Percentiles rank a stretch among this genome's conserved stretches.
Evolutionary conservation across 2,888 invertebrate genomes (phyloP).

Genomic region (Acronicta alni): DNA sequence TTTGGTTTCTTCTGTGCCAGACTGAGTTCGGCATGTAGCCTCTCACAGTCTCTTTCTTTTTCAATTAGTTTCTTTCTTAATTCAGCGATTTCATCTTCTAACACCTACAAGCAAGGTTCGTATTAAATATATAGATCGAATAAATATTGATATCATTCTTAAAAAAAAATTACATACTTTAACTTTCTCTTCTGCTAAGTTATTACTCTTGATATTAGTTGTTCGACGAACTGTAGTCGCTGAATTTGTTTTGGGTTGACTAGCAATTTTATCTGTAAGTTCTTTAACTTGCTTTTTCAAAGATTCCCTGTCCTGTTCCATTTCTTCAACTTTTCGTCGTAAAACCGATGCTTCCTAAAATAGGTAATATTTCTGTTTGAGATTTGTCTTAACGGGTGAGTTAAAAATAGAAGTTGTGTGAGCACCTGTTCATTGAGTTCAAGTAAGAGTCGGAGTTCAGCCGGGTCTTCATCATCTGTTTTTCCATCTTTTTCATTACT

Average conservation of each 20-base stretch:
- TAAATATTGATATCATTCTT: not conserved
- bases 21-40: conserved; percentile 92
- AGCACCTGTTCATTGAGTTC: conserved; percentile 95
- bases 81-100: conserved; percentile 93
- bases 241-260: conserved; percentile 77
- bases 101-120: conserved; percentile 74
- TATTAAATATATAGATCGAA: conserved; percentile 1
- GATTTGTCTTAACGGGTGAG: not conserved
- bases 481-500: conserved; percentile 92
- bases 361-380: conserved; percentile 4
- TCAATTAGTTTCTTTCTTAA: conserved; percentile 93
- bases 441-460: conserved; percentile 94
- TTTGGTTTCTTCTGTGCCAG: conserved; percentile 90
- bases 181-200: conserved; percentile 91
- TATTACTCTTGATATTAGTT: conserved; percentile 77
- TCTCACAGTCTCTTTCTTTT: conserved; percentile 94
- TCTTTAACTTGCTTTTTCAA: conserved; percentile 93
- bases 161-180: conserved; percentile 79
- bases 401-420: conserved; percentile 6
- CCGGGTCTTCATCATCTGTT: conserved; percentile 94
- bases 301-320: conserved; percentile 94
- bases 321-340: conserved; percentile 94
- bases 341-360: conserved; percentile 94
- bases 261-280: conserved; percentile 92
- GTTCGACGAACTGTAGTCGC: conserved; percentile 73